A percentile compares a stretch with the other conserved stretches of the same genome.
These are phyloP conservation scores for Homarus gammarus DNA, from an alignment of 2,888 invertebrate species.

Conservation along the genomic window DNA sequence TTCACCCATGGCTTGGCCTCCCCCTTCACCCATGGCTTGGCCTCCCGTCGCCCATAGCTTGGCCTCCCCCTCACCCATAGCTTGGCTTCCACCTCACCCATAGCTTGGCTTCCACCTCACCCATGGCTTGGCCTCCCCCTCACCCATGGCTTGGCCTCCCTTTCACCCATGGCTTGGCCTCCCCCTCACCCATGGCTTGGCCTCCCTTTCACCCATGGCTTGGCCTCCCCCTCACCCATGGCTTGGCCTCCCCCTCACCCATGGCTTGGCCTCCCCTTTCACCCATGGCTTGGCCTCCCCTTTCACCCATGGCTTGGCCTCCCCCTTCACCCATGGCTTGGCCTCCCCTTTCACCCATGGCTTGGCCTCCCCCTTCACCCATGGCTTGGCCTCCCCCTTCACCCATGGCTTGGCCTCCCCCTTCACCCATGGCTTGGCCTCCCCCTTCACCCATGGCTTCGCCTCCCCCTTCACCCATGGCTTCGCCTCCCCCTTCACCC, in stretches of 20 bases:
- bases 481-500: not conserved
- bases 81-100: not conserved
- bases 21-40: too few species aligned
- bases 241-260: not conserved
- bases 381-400: too few species aligned
- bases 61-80: slow-evolving; percentile 10
- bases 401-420: too few species aligned
- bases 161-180: not conserved
- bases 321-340: not conserved
- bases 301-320: slow-evolving; percentile 6
- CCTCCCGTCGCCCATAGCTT: not conserved
- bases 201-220: too few species aligned
- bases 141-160: slow-evolving; percentile 16
- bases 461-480: too few species aligned
- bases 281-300: slow-evolving; percentile 5
- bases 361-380: too few species aligned
- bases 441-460: too few species aligned
- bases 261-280: slow-evolving; percentile 24
- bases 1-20: too few species aligned
- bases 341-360: slow-evolving; percentile 3
- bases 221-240: too few species aligned
- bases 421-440: not conserved
- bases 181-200: too few species aligned
- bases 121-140: not conserved
- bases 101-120: not conserved